Percentiles rank a stretch among this genome's conserved stretches.
These are phyloP conservation scores for Corella eumyota DNA, from an alignment of 23 tunicate genomes.

Conservation along the genomic window DNA sequence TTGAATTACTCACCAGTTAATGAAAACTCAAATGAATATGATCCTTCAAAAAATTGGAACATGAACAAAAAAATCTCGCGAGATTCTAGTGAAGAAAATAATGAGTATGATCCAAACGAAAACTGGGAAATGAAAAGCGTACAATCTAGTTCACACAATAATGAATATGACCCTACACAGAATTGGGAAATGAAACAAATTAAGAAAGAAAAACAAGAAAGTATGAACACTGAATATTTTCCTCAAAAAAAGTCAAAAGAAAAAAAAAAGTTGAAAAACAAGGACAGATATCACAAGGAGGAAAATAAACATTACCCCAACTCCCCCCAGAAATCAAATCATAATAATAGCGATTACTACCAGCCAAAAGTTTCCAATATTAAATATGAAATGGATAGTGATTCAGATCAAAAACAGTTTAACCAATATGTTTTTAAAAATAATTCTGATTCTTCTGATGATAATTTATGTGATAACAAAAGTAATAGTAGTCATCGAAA, in stretches of 20 bases:
- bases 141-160: constrained; percentile 10
- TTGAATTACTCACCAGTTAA: too few species aligned
- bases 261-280: neutral
- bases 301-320: neutral
- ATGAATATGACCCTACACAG: constrained; percentile 60
- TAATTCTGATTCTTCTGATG: neutral
- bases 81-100: neutral
- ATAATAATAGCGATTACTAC: neutral
- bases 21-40: too few species aligned
- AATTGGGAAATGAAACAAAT: constrained; percentile 68
- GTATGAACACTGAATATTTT: neutral
- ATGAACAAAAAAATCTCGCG: neutral
- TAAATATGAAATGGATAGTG: neutral
- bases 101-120: constrained; percentile 40
- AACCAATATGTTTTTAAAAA: neutral
- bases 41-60: neutral
- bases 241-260: neutral
- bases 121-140: constrained; percentile 34
- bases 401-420: too few species aligned
- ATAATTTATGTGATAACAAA: neutral
- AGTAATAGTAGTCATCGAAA: too few species aligned
- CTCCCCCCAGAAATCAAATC: neutral
- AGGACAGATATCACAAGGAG: neutral
- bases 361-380: neutral
- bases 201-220: neutral